Base-by-base conservation (phyloP, 2,888 invertebrate genomes). In the Smittia sp. region DNA sequence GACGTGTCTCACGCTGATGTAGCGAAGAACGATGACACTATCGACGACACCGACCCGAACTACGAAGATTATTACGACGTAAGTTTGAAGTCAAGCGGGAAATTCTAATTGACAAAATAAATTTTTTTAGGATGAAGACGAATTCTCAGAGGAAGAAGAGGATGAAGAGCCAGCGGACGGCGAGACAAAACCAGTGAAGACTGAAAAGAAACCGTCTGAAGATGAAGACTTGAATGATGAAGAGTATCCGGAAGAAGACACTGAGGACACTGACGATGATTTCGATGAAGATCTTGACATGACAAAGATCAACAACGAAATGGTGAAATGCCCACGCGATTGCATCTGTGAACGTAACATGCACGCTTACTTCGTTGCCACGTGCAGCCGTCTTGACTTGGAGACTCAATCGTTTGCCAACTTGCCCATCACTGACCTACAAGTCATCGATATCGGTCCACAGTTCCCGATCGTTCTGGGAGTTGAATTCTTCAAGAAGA, bases 341-440 rank as follows among this genome's bases (percentile, higher is more conserved):
- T 89, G 89, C 80, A 82, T 85, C 77, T 89, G 89, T 79, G 83
- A 84, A 77, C 84, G 85, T 78, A 86, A 83, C 76, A 76, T 85
- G 75, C 86, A 86, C 78, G 85, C 85, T 79, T 87, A 86, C 80
- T 82, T 85, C 78, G 86, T 86, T 79, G 88, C 85, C 76, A 88
- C 87, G 78, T 91, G 90, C 84, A 87, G 86, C 79, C 86, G 88
- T 79, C 83, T 90, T 78, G 87, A 88, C 80, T 81, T 86, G 74
- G 87, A 87, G 68, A 86, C 86, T 46, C 89, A 90, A 78, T 86
- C 86, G 77, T 90, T 90, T 79, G 86, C 87, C 74, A 72, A 72
- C 39, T 84, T 86, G 69, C 86, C 87, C 75, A 87, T 90, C 76
- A 87, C 87, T 3, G 89, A 89, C 79, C 81, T 90, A 75, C 86